phyloP scores from a whole-genome alignment of 2,888 invertebrate species.

The Entomobrya proxima region DNA sequence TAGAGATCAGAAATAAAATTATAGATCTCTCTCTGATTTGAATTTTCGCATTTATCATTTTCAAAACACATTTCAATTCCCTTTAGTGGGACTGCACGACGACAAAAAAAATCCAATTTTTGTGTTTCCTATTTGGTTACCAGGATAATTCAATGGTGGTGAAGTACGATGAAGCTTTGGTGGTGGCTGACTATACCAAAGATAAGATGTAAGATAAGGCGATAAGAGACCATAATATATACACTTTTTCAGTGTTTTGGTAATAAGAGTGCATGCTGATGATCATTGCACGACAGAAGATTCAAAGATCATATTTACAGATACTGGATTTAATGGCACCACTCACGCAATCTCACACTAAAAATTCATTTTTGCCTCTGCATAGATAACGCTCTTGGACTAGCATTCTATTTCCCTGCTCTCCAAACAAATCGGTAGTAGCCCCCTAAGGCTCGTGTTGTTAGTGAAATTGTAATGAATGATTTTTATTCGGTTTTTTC shows the following conservation, averaged over 20 bases:
- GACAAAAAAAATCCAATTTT: slow-evolving; percentile 13
- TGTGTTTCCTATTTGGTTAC: neutral
- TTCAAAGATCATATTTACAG: slow-evolving; percentile 27
- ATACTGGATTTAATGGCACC: slow-evolving; percentile 14
- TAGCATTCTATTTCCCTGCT: neutral
- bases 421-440: slow-evolving; percentile 5
- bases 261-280: neutral
- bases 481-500: slow-evolving; percentile 27
- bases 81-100: neutral
- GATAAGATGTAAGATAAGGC: slow-evolving; percentile 20
- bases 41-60: neutral
- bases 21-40: neutral
- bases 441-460: slow-evolving; percentile 14
- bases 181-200: neutral
- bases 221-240: neutral
- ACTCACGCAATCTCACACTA: slow-evolving; percentile 49
- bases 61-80: neutral
- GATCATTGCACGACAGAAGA: slow-evolving; percentile 18
- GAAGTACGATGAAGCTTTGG: neutral
- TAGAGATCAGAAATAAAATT: too few relatives aligned
- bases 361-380: slow-evolving; percentile 40
- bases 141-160: neutral
- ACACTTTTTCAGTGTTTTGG: neutral
- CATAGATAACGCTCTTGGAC: neutral
- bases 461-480: slow-evolving; percentile 20